Evolutionary conservation across 2,797 vertebrate genomes (phyloP), one percentile per base, ranked within the genome.

Genomic region (Phyllotis vaccarum): DNA sequence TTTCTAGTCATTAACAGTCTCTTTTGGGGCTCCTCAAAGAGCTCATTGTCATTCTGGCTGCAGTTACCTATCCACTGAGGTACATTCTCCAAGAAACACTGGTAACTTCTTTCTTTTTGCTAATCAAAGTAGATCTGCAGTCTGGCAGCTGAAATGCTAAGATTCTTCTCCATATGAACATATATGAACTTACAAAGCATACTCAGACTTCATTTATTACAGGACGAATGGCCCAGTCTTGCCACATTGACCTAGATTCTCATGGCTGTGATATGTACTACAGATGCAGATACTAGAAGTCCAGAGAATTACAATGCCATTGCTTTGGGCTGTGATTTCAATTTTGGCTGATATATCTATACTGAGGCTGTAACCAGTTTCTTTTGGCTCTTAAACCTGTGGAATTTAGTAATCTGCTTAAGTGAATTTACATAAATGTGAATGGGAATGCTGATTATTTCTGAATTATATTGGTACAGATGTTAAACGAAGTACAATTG

Each of bases 321-420:
- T 91, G 37, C 54, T 90, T 94, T 96, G 64, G 54, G 74, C 43
- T 49, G 82, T 89, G 90, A 92, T 92, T 96, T 94, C 83, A 93
- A 81, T 92, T 92, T 92, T 82, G 95, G n/a, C 12, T 52, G 49
- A 90, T 87, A 78, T 60, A 60, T 37, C 29, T 82, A 3, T 79
- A 46, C 70, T 90, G n/a, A 56, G 68, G 46, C 52, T 64, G 31
- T 79, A 86, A 85, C 46, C 54, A 93, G 54, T 96, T 95, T 94
- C 74, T 64, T 94, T 93, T 70, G 62, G 54, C 60, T 94, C 64
- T 34, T 54, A 49, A 80, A 70, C 70, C 88, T 54, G 2, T 70
- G 70, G 72, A 54, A 46, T 5, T 92, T 89, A 79, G 43, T 96
- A 81, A 93, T 79, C 56, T 87, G 3, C 31, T 37, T 70, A 60